These are phyloP conservation scores for Apostichopus leukothele DNA, from an alignment of 53 echinoderm and acorn worm genomes.

Conservation along the genomic window DNA sequence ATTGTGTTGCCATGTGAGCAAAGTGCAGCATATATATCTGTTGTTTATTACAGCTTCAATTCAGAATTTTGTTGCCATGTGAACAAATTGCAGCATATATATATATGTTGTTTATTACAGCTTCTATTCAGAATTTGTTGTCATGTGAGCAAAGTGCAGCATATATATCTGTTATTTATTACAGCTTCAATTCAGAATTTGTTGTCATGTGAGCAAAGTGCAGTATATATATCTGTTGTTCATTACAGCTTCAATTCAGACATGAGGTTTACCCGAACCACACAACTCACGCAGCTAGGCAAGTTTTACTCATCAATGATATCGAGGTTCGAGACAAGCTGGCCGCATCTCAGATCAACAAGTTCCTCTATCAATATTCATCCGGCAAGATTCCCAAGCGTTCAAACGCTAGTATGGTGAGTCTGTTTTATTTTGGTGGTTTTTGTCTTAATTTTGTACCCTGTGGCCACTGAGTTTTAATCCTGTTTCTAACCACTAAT, in stretches of 20 bases:
- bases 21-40: too few relatives aligned
- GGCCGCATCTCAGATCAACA: conserved; percentile 94
- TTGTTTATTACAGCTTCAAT: too few relatives aligned
- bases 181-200: background rate
- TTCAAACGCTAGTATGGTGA: conserved; percentile 90
- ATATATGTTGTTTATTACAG: too few relatives aligned
- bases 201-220: too few relatives aligned
- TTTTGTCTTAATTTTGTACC: too few relatives aligned
- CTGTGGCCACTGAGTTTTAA: too few relatives aligned
- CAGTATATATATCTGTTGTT: background rate
- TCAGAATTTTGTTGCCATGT: too few relatives aligned
- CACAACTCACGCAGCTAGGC: conserved; percentile 75
- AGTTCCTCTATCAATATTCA: conserved; percentile 93
- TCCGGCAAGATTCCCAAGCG: conserved; percentile 82
- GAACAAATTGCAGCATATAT: too few relatives aligned
- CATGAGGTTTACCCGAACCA: conserved; percentile 80
- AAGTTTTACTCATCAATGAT: conserved; percentile 90
- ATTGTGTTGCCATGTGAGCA: too few relatives aligned
- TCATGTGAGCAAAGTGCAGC: too few relatives aligned
- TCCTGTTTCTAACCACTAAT: too few relatives aligned
- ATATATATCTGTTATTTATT: too few relatives aligned
- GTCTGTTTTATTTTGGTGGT: background rate
- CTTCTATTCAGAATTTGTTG: background rate
- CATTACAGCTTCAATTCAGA: conserved; percentile 76
- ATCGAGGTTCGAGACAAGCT: conserved; percentile 88